Conservation (phyloP, 2,113 vertebrate genomes). For the Cephalopterus ornatus region DNA sequence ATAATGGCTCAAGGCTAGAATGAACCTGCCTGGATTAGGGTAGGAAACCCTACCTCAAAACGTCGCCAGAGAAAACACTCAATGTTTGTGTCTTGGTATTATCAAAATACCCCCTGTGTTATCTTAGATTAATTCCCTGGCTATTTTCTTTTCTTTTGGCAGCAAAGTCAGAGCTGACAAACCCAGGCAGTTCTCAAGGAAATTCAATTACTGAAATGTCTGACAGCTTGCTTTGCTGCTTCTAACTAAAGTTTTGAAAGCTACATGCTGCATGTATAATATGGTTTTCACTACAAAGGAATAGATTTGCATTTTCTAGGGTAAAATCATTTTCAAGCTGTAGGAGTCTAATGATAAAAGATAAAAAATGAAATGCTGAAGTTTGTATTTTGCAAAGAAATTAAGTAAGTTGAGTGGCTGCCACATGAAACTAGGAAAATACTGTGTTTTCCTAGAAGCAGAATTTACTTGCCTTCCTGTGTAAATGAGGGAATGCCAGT, state of each 20-base stretch:
- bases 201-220: slow-evolving; percentile 77
- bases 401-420: slow-evolving; percentile 58
- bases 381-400: slow-evolving; percentile 51
- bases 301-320: slow-evolving; percentile 61
- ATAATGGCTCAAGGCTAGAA: slow-evolving; percentile 55
- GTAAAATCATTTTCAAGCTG: slow-evolving; percentile 62
- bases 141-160: slow-evolving; percentile 75
- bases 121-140: slow-evolving; percentile 70
- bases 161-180: slow-evolving; percentile 76
- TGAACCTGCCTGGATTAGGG: background rate
- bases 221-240: slow-evolving; percentile 74
- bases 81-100: slow-evolving; percentile 54
- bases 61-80: slow-evolving; percentile 46
- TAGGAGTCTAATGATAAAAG: slow-evolving; percentile 58
- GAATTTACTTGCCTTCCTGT: slow-evolving; percentile 34
- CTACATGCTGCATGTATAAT: slow-evolving; percentile 65
- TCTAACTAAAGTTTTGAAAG: slow-evolving; percentile 73
- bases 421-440: slow-evolving; percentile 61
- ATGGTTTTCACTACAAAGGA: slow-evolving; percentile 60
- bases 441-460: slow-evolving; percentile 51
- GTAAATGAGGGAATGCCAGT: slow-evolving; percentile 30
- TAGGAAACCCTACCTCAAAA: background rate
- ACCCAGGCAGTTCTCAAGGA: slow-evolving; percentile 73
- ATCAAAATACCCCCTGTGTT: slow-evolving; percentile 68
- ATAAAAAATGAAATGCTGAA: slow-evolving; percentile 50